Evolutionary conservation across 2,113 vertebrate genomes (phyloP), one percentile per base, ranked within the genome.

Genomic region (Elachura formosa): DNA sequence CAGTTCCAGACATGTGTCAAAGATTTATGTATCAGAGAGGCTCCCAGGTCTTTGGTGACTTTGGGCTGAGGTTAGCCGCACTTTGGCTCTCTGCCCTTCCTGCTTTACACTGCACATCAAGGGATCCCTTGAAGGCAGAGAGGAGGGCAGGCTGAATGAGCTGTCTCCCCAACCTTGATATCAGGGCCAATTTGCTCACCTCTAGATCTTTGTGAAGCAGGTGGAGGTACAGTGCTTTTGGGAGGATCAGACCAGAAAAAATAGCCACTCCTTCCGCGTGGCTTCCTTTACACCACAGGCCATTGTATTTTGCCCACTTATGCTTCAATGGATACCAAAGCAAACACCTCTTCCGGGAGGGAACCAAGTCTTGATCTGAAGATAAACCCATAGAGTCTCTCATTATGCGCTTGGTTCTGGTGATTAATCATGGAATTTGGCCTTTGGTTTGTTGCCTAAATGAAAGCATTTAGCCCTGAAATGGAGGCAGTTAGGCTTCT

Each of bases 391-490:
- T 28, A 29, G 24, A 59, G 23, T 79, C 45, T 84, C 69, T 90
- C 38, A 23, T 73, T 92, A 86, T 46, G 34, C 77, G 19, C 5
- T 94, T 88, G 23, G 49, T 78, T 95, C 78, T 76, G 55, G 66
- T 86, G 85, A 87, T 76, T 94, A 96, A 73, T 83, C 68, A 24
- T 67, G 94, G 92, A 96, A 92, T 84, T 55, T 71, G 75, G 88
- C 79, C 94, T 80, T 84, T 49, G 68, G 85, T 94, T 93, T 95
- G 85, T 86, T 93, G 88, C 72, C 51, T 93, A 21, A 81, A 54
- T 80, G 59, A 95, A 96, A 88, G 51, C 72, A 90, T 89, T 93
- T 92, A 94, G 43, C 34, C 43, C 48, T 80, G 85, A 93, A 90
- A 94, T 86, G 1, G 46, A 74, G 56, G 63, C 55, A 92, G 46